Evolutionary conservation across 2,113 vertebrate genomes (phyloP).

Genomic region (Heterochromis multidens): DNA sequence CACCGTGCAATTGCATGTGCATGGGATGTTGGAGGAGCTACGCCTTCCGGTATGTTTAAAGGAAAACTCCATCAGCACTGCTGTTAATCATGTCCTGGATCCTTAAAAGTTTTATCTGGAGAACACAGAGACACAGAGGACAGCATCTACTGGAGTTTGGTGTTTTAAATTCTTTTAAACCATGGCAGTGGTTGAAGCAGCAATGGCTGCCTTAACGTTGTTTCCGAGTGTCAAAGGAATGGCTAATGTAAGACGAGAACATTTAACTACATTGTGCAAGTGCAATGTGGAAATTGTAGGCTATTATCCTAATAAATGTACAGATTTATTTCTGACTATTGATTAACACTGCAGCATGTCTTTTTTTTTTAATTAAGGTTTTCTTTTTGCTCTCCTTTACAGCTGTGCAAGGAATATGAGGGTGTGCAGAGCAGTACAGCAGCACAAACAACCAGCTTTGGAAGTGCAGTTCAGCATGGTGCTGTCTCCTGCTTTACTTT

Average conservation of each 20-base stretch:
- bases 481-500: constrained; percentile 55
- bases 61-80: neutral
- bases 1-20: too few relatives aligned
- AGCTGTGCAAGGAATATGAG: constrained; percentile 65
- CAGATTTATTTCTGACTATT: neutral
- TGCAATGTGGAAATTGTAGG: neutral
- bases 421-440: constrained; percentile 16
- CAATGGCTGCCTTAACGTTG: constrained; percentile 52
- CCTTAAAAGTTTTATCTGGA: neutral
- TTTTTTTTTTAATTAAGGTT: neutral
- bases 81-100: constrained; percentile 12
- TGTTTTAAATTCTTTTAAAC: neutral
- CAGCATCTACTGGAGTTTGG: neutral
- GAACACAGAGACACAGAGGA: constrained; percentile 11
- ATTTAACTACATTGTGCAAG: neutral
- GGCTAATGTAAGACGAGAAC: constrained; percentile 67
- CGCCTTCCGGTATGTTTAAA: constrained; percentile 9
- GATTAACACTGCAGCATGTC: accelerated
- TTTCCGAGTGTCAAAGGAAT: constrained; percentile 53
- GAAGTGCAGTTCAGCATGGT: constrained; percentile 76
- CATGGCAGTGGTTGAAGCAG: constrained; percentile 72
- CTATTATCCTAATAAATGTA: neutral
- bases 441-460: constrained; percentile 49
- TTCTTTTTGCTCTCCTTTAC: neutral
- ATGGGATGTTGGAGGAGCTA: neutral